Percentiles rank a stretch among this genome's conserved stretches.
Conservation (phyloP, 1,140 invertebrate genomes). For the Oryzaephilus surinamensis region DNA sequence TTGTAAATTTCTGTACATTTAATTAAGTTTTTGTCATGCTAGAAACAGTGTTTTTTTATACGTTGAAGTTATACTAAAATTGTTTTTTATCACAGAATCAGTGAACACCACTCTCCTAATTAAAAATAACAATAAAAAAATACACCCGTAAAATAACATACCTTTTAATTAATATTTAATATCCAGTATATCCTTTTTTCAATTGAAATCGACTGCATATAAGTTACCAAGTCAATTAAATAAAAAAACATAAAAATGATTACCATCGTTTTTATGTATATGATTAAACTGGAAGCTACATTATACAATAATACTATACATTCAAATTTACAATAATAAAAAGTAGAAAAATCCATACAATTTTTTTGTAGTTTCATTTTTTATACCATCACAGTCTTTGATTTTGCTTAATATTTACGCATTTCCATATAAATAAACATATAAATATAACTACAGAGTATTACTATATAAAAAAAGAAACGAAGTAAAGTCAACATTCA, state of each 20-base stretch:
- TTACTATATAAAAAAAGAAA: not conserved
- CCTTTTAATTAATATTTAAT: constrained; percentile 15
- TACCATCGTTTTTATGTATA: constrained; percentile 11
- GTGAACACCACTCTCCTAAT: constrained; percentile 35
- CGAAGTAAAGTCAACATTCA: not conserved
- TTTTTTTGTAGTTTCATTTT: constrained; percentile 5
- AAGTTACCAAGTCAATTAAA: constrained; percentile 8
- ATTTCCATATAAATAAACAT: not conserved
- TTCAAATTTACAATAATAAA: constrained; percentile 13
- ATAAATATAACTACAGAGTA: not conserved
- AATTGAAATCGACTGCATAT: constrained; percentile 28
- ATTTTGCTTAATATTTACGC: not conserved
- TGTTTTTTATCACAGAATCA: constrained; percentile 34
- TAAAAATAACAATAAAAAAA: constrained; percentile 30
- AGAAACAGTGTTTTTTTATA: constrained; percentile 35
- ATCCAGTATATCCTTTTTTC: constrained; percentile 19
- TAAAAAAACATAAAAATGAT: constrained; percentile 12
- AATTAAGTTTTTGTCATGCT: constrained; percentile 35
- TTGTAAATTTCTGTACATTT: constrained; percentile 29
- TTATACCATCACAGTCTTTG: constrained; percentile 20
- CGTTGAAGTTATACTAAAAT: not conserved
- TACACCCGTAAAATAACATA: constrained; percentile 33
- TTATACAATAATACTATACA: constrained; percentile 22
- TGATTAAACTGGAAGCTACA: constrained; percentile 13
- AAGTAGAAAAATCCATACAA: constrained; percentile 12